Evolutionary conservation across 2,888 invertebrate genomes (phyloP).

Genomic region (Stomorhina lunata): DNA sequence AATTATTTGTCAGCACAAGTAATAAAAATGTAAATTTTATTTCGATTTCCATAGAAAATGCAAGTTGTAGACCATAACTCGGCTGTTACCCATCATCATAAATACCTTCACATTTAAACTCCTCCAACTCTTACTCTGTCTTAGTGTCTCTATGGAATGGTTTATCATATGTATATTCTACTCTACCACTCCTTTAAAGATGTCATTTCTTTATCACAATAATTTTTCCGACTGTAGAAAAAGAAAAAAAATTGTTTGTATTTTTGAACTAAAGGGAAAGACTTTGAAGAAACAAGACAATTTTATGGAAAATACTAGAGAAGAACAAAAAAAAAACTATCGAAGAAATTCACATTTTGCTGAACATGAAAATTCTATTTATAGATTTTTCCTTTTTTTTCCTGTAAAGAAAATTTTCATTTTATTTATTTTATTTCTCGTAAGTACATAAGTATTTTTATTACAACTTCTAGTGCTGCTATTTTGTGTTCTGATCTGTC

Average conservation of each 20-base stretch:
- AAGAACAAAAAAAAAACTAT: no score
- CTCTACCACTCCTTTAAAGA: slow-evolving; percentile 23
- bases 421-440: background rate
- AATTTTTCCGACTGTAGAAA: background rate
- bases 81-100: slow-evolving; percentile 4
- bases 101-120: background rate
- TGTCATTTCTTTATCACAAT: slow-evolving; percentile 56
- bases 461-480: background rate
- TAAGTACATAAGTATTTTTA: background rate
- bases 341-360: slow-evolving; percentile 36
- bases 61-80: slow-evolving; percentile 38
- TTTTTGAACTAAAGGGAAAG: slow-evolving; percentile 35
- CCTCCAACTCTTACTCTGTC: background rate
- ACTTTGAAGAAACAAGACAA: slow-evolving; percentile 1
- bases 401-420: slow-evolving; percentile 1
- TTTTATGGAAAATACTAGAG: slow-evolving; percentile 49
- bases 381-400: slow-evolving; percentile 47
- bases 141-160: no score
- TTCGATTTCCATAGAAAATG: slow-evolving; percentile 45
- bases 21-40: slow-evolving; percentile 55
- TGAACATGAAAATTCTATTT: slow-evolving; percentile 54
- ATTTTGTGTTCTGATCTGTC: background rate
- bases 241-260: slow-evolving; percentile 2
- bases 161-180: background rate
- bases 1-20: slow-evolving; percentile 41